Percentiles rank a stretch among this genome's conserved stretches.
Conservation (phyloP, 2,113 vertebrate genomes). For the Propithecus coquereli region DNA sequence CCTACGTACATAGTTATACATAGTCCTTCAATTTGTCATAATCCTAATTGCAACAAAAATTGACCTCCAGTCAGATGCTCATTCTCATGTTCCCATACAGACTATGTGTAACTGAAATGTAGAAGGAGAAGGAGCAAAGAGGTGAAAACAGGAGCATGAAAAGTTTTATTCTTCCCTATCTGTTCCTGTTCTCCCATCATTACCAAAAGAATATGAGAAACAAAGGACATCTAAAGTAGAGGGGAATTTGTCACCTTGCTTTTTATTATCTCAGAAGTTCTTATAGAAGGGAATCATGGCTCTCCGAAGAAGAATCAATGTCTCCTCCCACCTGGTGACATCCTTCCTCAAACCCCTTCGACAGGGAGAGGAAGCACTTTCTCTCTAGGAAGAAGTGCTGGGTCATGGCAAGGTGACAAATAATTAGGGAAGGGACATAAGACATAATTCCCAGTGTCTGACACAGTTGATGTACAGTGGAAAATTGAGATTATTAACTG, state of each 20-base stretch:
- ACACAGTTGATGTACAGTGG: background rate
- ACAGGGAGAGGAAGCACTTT: background rate
- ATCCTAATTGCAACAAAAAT: conserved; percentile 42
- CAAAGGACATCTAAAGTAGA: background rate
- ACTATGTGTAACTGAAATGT: background rate
- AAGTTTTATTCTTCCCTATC: background rate
- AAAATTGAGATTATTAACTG: background rate
- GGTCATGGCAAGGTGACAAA: background rate
- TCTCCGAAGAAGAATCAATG: background rate
- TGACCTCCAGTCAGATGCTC: conserved; percentile 42
- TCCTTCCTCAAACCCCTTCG: background rate
- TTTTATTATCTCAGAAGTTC: background rate
- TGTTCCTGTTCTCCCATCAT: background rate
- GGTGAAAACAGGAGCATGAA: background rate
- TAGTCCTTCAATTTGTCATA: conserved; percentile 48
- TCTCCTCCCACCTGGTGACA: background rate
- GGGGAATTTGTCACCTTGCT: background rate
- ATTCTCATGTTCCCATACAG: background rate
- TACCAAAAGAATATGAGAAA: background rate
- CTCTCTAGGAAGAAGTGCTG: background rate
- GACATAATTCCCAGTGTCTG: background rate
- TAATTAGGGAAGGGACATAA: background rate
- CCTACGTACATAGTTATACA: background rate
- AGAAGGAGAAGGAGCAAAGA: background rate
- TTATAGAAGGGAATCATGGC: background rate